Conservation (phyloP, 2,113 vertebrate species). For the Rhadina sibilatrix region DNA sequence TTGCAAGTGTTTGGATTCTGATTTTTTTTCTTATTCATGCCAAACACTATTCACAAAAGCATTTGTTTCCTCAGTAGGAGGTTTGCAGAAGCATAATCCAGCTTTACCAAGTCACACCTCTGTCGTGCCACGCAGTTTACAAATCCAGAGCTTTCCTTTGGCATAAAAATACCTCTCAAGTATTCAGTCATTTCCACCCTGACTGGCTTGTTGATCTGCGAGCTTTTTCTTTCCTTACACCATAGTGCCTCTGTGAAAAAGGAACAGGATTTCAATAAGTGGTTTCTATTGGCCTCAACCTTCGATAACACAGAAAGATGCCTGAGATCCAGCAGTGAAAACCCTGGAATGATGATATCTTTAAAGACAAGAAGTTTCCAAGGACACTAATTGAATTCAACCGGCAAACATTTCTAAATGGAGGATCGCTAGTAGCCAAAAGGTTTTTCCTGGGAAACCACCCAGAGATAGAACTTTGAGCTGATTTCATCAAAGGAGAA, state of each 20-base stretch:
- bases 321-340: background rate
- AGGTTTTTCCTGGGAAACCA: slow-evolving; percentile 56
- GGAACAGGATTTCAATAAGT: background rate
- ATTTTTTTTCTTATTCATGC: background rate
- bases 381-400: slow-evolving; percentile 43
- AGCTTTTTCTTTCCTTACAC: background rate
- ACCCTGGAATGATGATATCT: background rate
- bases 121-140: background rate
- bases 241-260: background rate
- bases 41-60: background rate
- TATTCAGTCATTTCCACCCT: background rate
- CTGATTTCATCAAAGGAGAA: slow-evolving; percentile 56
- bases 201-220: background rate
- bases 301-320: background rate
- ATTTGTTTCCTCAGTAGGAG: background rate
- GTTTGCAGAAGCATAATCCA: background rate
- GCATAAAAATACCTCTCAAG: background rate
- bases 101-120: background rate
- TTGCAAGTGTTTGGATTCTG: background rate
- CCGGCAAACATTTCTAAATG: background rate
- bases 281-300: background rate
- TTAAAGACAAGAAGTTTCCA: slow-evolving; percentile 41
- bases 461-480: slow-evolving; percentile 53
- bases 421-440: slow-evolving; percentile 40
- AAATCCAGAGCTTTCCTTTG: background rate